Evolutionary conservation across 1,140 invertebrate species (phyloP), one percentile per base, ranked within the genome.

Genomic region (Tachypleus tridentatus): DNA sequence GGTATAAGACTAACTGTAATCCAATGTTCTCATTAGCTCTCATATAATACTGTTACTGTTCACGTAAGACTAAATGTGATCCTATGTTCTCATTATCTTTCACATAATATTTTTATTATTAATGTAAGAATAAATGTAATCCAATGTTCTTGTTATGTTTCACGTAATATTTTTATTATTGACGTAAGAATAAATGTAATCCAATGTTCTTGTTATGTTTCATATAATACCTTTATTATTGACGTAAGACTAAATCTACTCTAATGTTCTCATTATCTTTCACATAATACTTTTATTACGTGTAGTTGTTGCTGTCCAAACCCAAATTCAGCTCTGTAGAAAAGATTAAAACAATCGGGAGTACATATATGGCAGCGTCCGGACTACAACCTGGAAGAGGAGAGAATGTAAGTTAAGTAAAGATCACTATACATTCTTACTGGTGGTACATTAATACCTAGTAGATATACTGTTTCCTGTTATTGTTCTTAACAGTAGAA

Each of bases 261-360:
- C 29, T 2, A 29, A 29, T 29, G 29, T 29, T 60, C 29, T 29
- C 29, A 29, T 29, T 29, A 29, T 29, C 29, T 29, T 29, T 29
- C 29, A 29, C 29, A 29, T 9, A 57, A 62, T 3, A 2, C 10
- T 61, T 48, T 11, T 53, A 57, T 29, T 48, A 58, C 63, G 74
- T 29, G 29, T 29, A 29, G 29, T 29, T 29, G 74, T 76, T 96
- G 8, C 76, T 96, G 11, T 76, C 91, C 6, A 96, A 96, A 74
- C 91, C 91, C 0, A 95, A 96, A 73, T 98, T 93, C 77, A 94
- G 88, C 69, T 87, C 88, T 67, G 93, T 98, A 67, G 96, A 99
- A 77, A 98, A 98, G 77, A 99, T 99, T 58, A 99, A 98, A 77
- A 98, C 96, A 0, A 98, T 98, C 65, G 93, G 94, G 9, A 94